Evolutionary conservation across 2,113 vertebrate species (phyloP).

Genomic region (Colius striatus): DNA sequence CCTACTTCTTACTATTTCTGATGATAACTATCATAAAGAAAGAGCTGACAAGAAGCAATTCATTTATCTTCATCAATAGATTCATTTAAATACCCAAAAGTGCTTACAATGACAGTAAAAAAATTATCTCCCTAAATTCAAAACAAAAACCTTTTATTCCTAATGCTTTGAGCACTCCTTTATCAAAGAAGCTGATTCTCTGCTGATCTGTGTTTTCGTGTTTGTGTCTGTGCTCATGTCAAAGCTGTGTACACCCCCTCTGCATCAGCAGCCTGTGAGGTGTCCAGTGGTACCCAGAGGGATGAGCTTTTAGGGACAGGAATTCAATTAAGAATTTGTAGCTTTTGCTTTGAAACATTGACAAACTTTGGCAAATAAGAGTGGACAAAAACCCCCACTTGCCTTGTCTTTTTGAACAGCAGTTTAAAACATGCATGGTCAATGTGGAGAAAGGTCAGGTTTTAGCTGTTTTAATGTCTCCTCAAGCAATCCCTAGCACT

Average conservation of each 20-base stretch:
- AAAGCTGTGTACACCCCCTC: accelerated
- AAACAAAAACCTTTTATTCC: background rate
- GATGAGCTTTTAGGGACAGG: background rate
- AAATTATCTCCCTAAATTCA: background rate
- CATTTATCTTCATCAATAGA: background rate
- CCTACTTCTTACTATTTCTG: background rate
- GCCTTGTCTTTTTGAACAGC: background rate
- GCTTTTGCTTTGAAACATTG: background rate
- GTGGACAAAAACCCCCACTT: accelerated
- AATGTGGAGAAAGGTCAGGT: background rate
- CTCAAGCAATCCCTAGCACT: background rate
- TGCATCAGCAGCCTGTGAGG: background rate
- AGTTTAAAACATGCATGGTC: background rate
- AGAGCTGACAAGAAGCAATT: background rate
- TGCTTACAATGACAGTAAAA: background rate
- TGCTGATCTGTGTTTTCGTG: background rate
- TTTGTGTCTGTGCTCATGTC: background rate
- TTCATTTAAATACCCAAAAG: background rate
- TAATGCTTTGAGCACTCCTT: background rate
- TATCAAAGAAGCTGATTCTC: background rate
- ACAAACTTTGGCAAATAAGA: background rate
- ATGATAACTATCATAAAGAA: background rate
- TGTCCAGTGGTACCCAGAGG: background rate
- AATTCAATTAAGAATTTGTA: background rate
- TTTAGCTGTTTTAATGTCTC: background rate